Base-by-base conservation (phyloP, 1,140 invertebrate species). In the Brachionus calyciflorus region DNA sequence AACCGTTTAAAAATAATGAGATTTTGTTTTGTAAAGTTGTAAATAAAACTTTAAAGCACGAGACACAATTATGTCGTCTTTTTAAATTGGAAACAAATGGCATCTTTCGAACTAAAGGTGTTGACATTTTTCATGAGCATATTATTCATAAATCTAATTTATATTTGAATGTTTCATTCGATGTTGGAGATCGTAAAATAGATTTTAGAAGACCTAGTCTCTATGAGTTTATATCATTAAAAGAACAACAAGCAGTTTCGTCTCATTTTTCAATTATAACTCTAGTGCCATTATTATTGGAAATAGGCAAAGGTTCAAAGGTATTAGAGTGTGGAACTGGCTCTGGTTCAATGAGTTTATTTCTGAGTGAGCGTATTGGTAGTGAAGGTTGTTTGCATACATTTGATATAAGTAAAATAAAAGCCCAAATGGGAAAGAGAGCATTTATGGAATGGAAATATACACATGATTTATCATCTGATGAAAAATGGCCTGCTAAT, bases 71-170 rank as follows among this genome's bases (percentile, higher is more conserved):
- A 4, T 73, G 69, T 73, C 44, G 60, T 9, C 19, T 65, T 10
- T 65, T 65, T 65, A 73, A 73, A 30, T 24, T 73, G 14, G 69
- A 73, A 24, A 26, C 21, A 51, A 73, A 49, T 33, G 69, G 69
- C 1, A 5, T 73, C 37, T 73, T 73, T 49, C n/a, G 69, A 73
- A 73, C 69, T 1, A 49, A 41, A 14, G 2, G 28, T 26, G 10
- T 73, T 21, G 69, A 73, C 44, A 73, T 73, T 33, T 73, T 73
- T 26, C 69, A 73, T 55, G 69, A 73, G 6, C 69, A 73, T 17
- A 55, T 73, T 12, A 40, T 73, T 19, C 46, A 49, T 21, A 73
- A 73, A 30, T 73, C 69, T 2, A 26, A 19, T 12, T n/a, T 51
- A 7, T 51, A 28, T 40, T 28, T 19, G 21, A 46, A 14, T 33